A percentile compares a stretch with the other conserved stretches of the same genome.
Evolutionary conservation across 2,888 invertebrate genomes (phyloP).

Genomic region (Embidobia sp.): DNA sequence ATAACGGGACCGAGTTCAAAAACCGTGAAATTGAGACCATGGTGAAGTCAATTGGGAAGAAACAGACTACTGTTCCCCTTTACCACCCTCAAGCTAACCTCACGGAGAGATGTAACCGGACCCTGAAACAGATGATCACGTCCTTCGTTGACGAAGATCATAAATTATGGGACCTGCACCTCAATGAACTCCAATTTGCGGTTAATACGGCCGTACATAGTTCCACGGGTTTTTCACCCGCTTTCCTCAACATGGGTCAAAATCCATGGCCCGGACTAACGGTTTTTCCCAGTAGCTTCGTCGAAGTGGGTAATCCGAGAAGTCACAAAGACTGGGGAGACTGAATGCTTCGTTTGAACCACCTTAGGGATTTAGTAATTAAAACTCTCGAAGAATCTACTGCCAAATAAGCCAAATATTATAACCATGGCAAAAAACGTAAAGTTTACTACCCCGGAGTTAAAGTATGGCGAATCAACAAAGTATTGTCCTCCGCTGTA

Average conservation of each 20-base stretch:
- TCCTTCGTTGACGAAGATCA: constrained; percentile 61
- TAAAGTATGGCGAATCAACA: background rate
- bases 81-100: constrained; percentile 66
- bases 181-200: constrained; percentile 64
- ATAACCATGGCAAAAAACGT: background rate
- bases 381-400: too few species aligned
- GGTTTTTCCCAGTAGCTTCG: too few species aligned
- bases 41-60: background rate
- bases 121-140: constrained; percentile 61
- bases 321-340: too few species aligned
- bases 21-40: background rate
- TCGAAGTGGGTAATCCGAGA: too few species aligned
- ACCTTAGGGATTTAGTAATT: too few species aligned
- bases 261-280: too few species aligned
- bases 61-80: constrained; percentile 24
- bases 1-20: background rate
- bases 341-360: too few species aligned
- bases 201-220: constrained; percentile 58
- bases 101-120: constrained; percentile 63
- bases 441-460: background rate
- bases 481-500: background rate
- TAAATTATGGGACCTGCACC: constrained; percentile 65
- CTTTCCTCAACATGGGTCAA: constrained; percentile 41
- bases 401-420: background rate
- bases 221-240: constrained; percentile 51